phyloP scores from a whole-genome alignment of 2,888 invertebrate species.

The Doris montereyensis region DNA sequence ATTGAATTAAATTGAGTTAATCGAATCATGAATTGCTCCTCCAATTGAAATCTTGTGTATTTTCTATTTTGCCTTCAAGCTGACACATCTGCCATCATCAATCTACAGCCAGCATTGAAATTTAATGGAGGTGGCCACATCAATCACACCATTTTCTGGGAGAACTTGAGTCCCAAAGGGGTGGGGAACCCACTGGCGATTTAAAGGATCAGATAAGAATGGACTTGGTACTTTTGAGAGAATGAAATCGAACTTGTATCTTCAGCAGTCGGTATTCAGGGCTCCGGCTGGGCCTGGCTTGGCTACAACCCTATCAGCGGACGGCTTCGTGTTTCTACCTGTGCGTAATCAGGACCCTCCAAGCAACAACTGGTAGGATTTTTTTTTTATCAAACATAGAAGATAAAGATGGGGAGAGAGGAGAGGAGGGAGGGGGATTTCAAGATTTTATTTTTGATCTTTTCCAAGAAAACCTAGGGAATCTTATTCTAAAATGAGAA shows the following conservation, averaged over 20 bases:
- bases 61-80: slow-evolving; percentile 71
- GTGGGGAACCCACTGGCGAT: slow-evolving; percentile 76
- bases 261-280: slow-evolving; percentile 89
- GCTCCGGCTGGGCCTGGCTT: slow-evolving; percentile 99
- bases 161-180: slow-evolving; percentile 89
- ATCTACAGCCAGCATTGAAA: slow-evolving; percentile 85
- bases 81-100: slow-evolving; percentile 85
- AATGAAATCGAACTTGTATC: slow-evolving; percentile 87
- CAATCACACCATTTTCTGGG: slow-evolving; percentile 99
- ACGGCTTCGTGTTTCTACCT: slow-evolving; percentile 85
- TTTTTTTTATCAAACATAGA: no score
- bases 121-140: slow-evolving; percentile 99
- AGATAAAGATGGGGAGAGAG: no score
- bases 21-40: no score
- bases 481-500: no score
- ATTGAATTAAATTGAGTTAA: no score
- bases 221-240: slow-evolving; percentile 88
- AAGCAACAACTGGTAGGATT: slow-evolving; percentile 69
- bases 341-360: slow-evolving; percentile 88
- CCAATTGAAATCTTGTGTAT: no score
- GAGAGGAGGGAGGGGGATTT: no score
- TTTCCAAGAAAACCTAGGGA: no score
- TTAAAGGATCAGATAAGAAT: slow-evolving; percentile 77
- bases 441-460: no score
- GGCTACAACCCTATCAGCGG: slow-evolving; percentile 87